Evolutionary conservation across 2,888 invertebrate genomes (phyloP), one percentile per base, ranked within the genome.

Genomic region (Pseudeuparius sepicola): DNA sequence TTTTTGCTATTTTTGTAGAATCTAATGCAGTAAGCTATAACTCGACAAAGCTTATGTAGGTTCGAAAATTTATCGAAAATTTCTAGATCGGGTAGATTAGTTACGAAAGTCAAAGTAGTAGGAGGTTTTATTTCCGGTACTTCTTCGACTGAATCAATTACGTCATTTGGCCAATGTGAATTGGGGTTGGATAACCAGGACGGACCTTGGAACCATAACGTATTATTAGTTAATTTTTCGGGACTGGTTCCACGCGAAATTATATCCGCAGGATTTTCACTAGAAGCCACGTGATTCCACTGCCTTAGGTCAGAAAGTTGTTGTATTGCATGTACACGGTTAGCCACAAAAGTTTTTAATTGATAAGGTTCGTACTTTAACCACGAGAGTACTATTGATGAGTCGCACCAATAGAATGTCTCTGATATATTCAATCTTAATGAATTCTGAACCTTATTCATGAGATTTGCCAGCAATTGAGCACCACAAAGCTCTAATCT

Each of bases 401-500:
- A 32, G 15, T 37, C 36, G 17, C 25, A 24, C 36, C 36, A 36
- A 14, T 25, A 36, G 31, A 24, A 36, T n/a, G 31, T 24, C n/a
- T 16, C 3, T 2, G 14, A 5, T 9, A 36, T 24, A 10, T 33
- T 9, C 10, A 31, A 2, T 5, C 10, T 16, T 11, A 33, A 11
- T 7, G 33, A 13, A n/a, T n/a, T 2, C 16, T 31, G 10, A 10
- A 36, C 23, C 14, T 14, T 31, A 10, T 32, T 12, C 14, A 10
- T 27, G 9, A 39, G 23, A 11, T 27, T 27, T 2, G 31, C 31
- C 16, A 27, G 16, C 13, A 40, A 18, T 9, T 34, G 15, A 12
- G 38, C 40, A 12, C 34, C 30, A 14, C 40, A 40, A 13, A 40
- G 14, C 16, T 40, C 38, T 16, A 40, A 15, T 14, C 38, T 40